These are phyloP conservation scores for Periophthalmus modestus DNA, from an alignment of 2,113 vertebrate genomes.

Conservation along the genomic window DNA sequence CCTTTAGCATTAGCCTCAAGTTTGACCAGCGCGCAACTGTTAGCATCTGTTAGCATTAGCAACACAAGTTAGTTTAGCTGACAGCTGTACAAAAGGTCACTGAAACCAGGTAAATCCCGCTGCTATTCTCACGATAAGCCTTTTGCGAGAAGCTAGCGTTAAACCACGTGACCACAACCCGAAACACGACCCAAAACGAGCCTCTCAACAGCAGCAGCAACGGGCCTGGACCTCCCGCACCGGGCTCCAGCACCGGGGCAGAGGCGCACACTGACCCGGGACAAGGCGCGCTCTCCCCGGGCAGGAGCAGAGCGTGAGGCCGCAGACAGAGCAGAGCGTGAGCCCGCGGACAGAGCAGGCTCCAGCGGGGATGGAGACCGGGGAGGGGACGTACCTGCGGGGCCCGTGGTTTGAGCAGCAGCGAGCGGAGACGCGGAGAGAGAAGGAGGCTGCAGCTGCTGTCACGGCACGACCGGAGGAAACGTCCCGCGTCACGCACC, in stretches of 20 bases:
- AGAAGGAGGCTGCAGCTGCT: slow-evolving; percentile 48
- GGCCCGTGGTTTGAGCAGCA: slow-evolving; percentile 40
- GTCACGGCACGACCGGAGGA: slow-evolving; percentile 64
- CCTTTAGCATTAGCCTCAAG: slow-evolving; percentile 50
- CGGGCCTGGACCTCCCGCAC: slow-evolving; percentile 56
- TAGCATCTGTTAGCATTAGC: background rate
- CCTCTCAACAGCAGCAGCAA: slow-evolving; percentile 24
- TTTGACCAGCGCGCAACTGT: slow-evolving; percentile 32
- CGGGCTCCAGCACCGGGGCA: background rate
- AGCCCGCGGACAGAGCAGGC: background rate
- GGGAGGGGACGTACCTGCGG: slow-evolving; percentile 51
- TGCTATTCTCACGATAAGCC: background rate
- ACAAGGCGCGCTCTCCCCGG: background rate
- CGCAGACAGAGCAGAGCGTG: background rate
- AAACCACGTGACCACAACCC: background rate
- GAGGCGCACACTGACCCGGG: background rate
- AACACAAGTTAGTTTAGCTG: background rate
- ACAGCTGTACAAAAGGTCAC: too few species aligned
- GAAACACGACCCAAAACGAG: slow-evolving; percentile 54
- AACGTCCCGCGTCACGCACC: slow-evolving; percentile 32
- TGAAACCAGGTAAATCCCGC: background rate
- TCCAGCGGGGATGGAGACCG: background rate
- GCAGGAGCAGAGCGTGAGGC: background rate
- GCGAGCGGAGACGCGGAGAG: slow-evolving; percentile 14
- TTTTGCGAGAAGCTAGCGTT: background rate